Base-by-base conservation (phyloP, 2,888 invertebrate genomes). In the Apamea sordens region DNA sequence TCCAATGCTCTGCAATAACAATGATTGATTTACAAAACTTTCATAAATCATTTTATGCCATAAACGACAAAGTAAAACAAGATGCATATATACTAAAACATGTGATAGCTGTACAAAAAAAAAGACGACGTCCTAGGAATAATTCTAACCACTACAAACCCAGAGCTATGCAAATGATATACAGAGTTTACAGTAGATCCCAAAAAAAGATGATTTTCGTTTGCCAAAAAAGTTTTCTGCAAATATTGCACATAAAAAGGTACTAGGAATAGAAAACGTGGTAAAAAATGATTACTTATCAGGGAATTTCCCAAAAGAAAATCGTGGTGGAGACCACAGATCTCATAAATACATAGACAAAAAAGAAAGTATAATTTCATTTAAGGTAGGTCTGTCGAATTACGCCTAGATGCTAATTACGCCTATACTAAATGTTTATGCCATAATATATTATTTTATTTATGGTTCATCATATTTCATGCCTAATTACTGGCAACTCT, bases 351-450 rank as follows among this genome's bases (percentile, higher is more conserved):
- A 56, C 24, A 8, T 10, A 56, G 56, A 56, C 24, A n/a, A 56
- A n/a, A 56, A 56, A n/a, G n/a, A 56, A 56, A n/a, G n/a, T 56
- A n/a, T 56, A 56, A 56, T 56, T 56, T 56, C n/a, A 56, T 56
- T 56, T n/a, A n/a, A n/a, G n/a, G n/a, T n/a, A n/a, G n/a, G n/a
- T n/a, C n/a, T n/a, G n/a, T n/a, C n/a, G n/a, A n/a, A n/a, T n/a
- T n/a, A n/a, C n/a, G n/a, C n/a, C n/a, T n/a, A n/a, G n/a, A n/a
- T n/a, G n/a, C n/a, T n/a, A n/a, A n/a, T n/a, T n/a, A n/a, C n/a
- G n/a, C n/a, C n/a, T n/a, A n/a, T n/a, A n/a, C n/a, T n/a, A n/a
- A n/a, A n/a, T n/a, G n/a, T n/a, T n/a, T n/a, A n/a, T n/a, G n/a
- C n/a, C n/a, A n/a, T n/a, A n/a, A n/a, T n/a, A n/a, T n/a, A n/a